Conservation (phyloP, 2,888 invertebrate species). For the Linhomoeus sp. region DNA sequence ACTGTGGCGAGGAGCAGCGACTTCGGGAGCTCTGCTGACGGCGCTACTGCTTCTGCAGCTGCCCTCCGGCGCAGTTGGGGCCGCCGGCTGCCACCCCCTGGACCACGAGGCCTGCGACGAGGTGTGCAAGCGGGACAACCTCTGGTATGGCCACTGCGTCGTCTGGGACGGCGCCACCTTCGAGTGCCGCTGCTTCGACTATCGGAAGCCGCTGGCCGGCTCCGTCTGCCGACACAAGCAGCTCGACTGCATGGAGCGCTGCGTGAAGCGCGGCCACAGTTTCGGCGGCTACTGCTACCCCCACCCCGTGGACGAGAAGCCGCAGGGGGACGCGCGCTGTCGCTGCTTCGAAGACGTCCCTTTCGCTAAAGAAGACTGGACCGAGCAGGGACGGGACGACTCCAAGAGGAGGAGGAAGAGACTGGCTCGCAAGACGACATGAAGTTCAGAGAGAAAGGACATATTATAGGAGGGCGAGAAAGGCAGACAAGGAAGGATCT, state of each 20-base stretch:
- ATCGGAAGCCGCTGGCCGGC: slow-evolving; percentile 7
- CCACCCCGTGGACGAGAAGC: background rate
- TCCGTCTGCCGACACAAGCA: slow-evolving; percentile 5
- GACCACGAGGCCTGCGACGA: slow-evolving; percentile 22
- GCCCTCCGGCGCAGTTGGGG: background rate
- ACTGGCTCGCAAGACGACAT: too few species aligned
- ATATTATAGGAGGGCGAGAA: too few species aligned
- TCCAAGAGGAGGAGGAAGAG: too few species aligned
- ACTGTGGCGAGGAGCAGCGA: too few species aligned
- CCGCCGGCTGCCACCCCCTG: slow-evolving; percentile 1
- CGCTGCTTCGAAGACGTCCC: too few species aligned
- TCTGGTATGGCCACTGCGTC: slow-evolving; percentile 12
- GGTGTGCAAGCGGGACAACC: slow-evolving; percentile 15
- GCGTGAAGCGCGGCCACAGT: background rate
- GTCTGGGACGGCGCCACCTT: slow-evolving; percentile 15
- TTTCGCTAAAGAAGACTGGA: too few species aligned
- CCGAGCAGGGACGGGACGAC: too few species aligned
- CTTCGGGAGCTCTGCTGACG: too few species aligned
- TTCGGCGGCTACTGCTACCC: slow-evolving; percentile 1
- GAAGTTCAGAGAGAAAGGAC: too few species aligned
- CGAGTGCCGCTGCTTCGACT: slow-evolving; percentile 15
- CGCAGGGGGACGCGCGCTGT: background rate
- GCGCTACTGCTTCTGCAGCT: background rate
- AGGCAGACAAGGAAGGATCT: too few species aligned
- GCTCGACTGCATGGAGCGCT: slow-evolving; percentile 6